Evolutionary conservation across 2,888 invertebrate genomes (phyloP).

Genomic region (Drosophila mettleri): DNA sequence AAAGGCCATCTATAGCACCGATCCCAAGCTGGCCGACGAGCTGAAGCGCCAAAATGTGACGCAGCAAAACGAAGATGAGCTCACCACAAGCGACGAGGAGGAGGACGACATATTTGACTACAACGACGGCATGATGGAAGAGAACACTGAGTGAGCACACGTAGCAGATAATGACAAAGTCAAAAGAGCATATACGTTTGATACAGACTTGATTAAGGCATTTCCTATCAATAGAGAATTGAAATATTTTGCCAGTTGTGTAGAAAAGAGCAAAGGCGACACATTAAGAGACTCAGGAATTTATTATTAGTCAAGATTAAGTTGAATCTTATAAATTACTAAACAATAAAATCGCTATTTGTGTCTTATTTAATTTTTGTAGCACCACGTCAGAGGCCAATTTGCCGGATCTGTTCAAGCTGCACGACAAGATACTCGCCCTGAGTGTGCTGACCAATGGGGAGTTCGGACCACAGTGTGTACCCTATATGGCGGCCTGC

Average conservation of each 20-base stretch:
- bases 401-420: conserved; percentile 82
- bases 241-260: too few relatives aligned
- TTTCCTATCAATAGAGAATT: too few relatives aligned
- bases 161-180: too few relatives aligned
- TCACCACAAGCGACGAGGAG: conserved; percentile 64
- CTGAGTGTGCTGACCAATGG: conserved; percentile 81
- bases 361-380: not conserved
- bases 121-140: conserved; percentile 56
- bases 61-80: conserved; percentile 47
- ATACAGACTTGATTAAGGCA: not conserved
- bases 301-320: too few relatives aligned
- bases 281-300: too few relatives aligned
- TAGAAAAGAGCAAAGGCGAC: too few relatives aligned
- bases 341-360: too few relatives aligned
- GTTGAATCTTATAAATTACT: too few relatives aligned
- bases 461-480: conserved; percentile 83
- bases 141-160: conserved; percentile 62
- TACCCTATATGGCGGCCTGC: conserved; percentile 83
- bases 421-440: conserved; percentile 83
- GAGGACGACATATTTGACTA: conserved; percentile 73
- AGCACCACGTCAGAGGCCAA: conserved; percentile 80
- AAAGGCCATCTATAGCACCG: conserved; percentile 47
- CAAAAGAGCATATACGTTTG: not conserved
- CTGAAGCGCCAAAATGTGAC: conserved; percentile 52
- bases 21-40: conserved; percentile 55